phyloP scores from a whole-genome alignment of 2,888 invertebrate genomes.

The Cerceris rybyensis region DNA sequence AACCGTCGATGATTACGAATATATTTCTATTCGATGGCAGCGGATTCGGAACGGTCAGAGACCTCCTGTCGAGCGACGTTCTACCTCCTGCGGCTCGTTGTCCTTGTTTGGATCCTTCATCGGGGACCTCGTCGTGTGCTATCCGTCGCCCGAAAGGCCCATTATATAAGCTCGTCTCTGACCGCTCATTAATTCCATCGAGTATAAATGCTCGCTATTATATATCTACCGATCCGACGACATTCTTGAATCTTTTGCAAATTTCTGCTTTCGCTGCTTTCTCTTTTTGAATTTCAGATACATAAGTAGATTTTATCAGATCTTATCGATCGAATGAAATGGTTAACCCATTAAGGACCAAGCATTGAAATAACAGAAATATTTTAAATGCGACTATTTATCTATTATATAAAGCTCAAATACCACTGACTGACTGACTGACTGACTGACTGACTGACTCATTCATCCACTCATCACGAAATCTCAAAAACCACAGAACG shows the following conservation, averaged over 20 bases:
- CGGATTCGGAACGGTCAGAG: constrained; percentile 59
- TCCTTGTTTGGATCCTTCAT: constrained; percentile 73
- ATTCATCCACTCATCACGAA: too few species aligned
- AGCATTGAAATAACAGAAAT: too few species aligned
- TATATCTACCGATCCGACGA: constrained; percentile 3
- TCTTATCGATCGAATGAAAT: too few species aligned
- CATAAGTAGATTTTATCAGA: too few species aligned
- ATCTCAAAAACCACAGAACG: too few species aligned
- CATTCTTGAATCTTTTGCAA: constrained; percentile 16
- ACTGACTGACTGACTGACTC: too few species aligned
- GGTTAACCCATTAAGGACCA: too few species aligned
- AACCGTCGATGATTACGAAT: constrained; percentile 74
- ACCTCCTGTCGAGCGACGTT: constrained; percentile 70
- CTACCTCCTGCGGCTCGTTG: constrained; percentile 75
- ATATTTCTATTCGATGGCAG: constrained; percentile 53
- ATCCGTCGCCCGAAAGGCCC: constrained; percentile 56
- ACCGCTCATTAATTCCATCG: constrained; percentile 64
- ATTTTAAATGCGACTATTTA: too few species aligned
- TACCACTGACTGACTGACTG: too few species aligned
- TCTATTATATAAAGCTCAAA: too few species aligned
- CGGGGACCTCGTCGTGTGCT: constrained; percentile 30
- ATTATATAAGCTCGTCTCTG: constrained; percentile 56
- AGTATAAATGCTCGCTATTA: constrained; percentile 28
- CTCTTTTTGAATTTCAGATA: too few species aligned
- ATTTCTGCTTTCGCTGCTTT: neutral